Base-by-base conservation (phyloP, 2,797 vertebrate species). In the Parauchenoglanis punctatus region DNA sequence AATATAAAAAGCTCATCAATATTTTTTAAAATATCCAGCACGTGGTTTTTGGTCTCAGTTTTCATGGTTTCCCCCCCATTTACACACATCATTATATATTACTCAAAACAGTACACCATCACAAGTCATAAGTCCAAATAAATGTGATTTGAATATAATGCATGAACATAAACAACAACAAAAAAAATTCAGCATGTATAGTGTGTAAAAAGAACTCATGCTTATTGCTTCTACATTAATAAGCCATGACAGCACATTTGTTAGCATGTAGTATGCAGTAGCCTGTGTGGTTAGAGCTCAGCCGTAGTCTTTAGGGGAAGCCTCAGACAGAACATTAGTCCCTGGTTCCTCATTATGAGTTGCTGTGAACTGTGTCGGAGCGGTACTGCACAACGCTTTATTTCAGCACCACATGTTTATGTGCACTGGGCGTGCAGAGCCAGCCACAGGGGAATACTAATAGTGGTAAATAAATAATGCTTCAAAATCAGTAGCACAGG, bases 321-420 rank as follows among this genome's bases (percentile, higher is more conserved):
- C 63, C 54, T 49, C 20, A 70, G 89, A 88, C 67, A 56, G 75
- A 85, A 80, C 54, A 20, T 82, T 84, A 58, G 86, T 91, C 91
- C 86, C 90, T 81, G 73, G 87, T 86, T 87, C 23, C 90, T 92
- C 83, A 80, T 92, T 90, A 91, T 68, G 90, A 88, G 87, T 81
- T 87, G 67, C 90, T 77, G 73, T 85, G 88, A 88, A 87, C 81
- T 88, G 89, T 63, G 84, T 86, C 78, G 81, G 61, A 81, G 82
- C 63, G 80, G 65, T 70, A 76, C 76, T 54, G 49, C 31, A 61
- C 82, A 83, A 18, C 61, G 7, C 77, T 75, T 87, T 56, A 89
- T 91, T 89, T 91, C 84, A 81, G 82, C 68, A 73, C 81, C 75
- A 67, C 75, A 85, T 86, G 87, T 91, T 88, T 90, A 75, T 86